These are phyloP conservation scores for Chrysaora quinquecirrha DNA, from an alignment of 30 jellyfish, hydroid and myxozoan genomes.

Conservation along the genomic window DNA sequence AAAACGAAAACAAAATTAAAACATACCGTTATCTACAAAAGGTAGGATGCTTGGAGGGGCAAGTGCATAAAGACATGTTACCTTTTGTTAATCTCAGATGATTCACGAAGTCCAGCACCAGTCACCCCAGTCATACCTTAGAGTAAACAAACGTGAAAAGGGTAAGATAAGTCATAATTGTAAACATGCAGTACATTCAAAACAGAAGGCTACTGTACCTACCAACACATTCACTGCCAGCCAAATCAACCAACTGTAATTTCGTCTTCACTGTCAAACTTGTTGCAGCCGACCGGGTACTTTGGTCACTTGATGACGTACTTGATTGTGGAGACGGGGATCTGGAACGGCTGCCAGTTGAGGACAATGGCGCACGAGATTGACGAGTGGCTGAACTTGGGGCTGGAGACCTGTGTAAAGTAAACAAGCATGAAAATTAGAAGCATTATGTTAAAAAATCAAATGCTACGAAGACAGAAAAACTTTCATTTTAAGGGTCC, in stretches of 20 bases:
- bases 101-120: slow-evolving; percentile 90
- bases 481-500: too few species aligned
- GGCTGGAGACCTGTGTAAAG: slow-evolving; percentile 50
- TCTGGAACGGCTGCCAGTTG: slow-evolving; percentile 75
- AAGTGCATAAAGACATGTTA: background rate
- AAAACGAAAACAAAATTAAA: background rate
- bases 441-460: too few species aligned
- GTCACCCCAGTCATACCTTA: slow-evolving; percentile 95
- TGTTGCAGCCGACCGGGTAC: slow-evolving; percentile 49
- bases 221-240: slow-evolving; percentile 98
- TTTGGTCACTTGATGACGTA: slow-evolving; percentile 71
- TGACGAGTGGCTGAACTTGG: slow-evolving; percentile 31
- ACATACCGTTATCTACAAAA: background rate
- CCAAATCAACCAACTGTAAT: slow-evolving; percentile 88
- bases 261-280: slow-evolving; percentile 77
- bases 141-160: too few species aligned
- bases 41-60: background rate
- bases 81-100: slow-evolving; percentile 93
- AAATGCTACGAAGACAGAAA: too few species aligned
- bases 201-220: too few species aligned
- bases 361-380: slow-evolving; percentile 49
- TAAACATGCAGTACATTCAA: too few species aligned
- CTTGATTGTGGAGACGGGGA: slow-evolving; percentile 90
- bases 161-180: too few species aligned
- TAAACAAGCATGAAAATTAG: too few species aligned